Base-by-base conservation (phyloP, 1,140 invertebrate genomes). In the Steinernema khuongi region DNA sequence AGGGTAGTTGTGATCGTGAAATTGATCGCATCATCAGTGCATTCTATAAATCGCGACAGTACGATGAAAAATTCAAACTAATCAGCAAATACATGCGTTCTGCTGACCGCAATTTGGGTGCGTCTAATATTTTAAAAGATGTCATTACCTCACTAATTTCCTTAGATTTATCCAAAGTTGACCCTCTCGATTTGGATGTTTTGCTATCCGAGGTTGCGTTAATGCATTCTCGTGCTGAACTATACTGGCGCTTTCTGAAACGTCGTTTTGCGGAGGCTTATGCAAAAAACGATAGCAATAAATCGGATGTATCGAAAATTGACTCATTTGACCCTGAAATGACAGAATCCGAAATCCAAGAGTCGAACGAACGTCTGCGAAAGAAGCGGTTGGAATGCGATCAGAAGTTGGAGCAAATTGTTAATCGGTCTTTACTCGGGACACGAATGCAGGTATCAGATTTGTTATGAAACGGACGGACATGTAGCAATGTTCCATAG, bases 201-300 rank as follows among this genome's bases (percentile, higher is more conserved):
- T 87, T 96, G 1, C 89, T 98, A 50, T 91, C 90, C 19, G 96
- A 99, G 87, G 89, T 97, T 11, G 70, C 94, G 0, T 88, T 97
- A 22, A 91, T 97, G 85, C 94, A 95, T 87, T 91, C 92, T 0
- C 88, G 94, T 75, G 90, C 92, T 32, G 93, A 96, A 85, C 87
- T 97, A 0, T 99, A 97, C 85, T 90, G 94, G 74, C 88, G 91
- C 76, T 99, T 98, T 88, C 88, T 97, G 71, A 88, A 90, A 30
- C 88, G 92, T 76, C 89, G 93, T 83, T 87, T 93, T 18, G 88
- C 89, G 80, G 93, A 81, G 72, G 74, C 76, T 26, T 79, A 74
- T 17, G 68, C 72, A 92, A 71, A 73, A 33, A 73, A 30, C 31
- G 31, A 43, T 66, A 0, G 18, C 1, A 26, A 32, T 14, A 22